Evolutionary conservation across 2,797 vertebrate genomes (phyloP).

Genomic region (Aulostomus chinensis): DNA sequence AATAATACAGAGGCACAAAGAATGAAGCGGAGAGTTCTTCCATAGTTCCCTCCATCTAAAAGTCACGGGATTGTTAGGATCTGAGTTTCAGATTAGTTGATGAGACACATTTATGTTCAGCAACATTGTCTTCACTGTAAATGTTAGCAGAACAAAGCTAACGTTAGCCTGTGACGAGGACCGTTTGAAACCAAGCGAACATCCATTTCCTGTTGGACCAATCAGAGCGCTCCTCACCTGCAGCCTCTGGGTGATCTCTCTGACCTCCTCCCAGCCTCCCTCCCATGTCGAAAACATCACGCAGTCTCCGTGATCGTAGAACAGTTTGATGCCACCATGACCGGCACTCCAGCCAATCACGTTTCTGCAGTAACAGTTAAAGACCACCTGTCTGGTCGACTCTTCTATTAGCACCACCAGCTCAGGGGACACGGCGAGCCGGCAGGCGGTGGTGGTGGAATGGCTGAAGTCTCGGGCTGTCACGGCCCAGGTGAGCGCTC

Average conservation of each 20-base stretch:
- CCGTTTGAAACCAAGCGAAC: too few species aligned
- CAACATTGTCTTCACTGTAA: too few species aligned
- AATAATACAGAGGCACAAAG: too few species aligned
- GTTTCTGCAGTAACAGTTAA: slow-evolving; percentile 5
- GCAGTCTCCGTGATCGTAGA: slow-evolving; percentile 1
- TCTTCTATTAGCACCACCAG: slow-evolving; percentile 16
- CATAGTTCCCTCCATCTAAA: too few species aligned
- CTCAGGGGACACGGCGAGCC: slow-evolving; percentile 9
- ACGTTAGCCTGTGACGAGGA: too few species aligned
- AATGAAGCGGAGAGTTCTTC: too few species aligned
- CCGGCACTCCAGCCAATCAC: slow-evolving; percentile 19
- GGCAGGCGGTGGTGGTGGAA: not conserved
- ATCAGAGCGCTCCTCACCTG: slow-evolving; percentile 2
- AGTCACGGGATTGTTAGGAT: too few species aligned
- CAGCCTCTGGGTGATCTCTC: slow-evolving; percentile 6
- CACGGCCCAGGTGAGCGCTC: slow-evolving; percentile 10
- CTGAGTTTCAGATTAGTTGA: too few species aligned
- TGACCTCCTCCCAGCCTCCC: slow-evolving; percentile 3
- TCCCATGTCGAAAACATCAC: not conserved
- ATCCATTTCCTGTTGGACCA: not conserved
- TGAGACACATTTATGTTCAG: too few species aligned
- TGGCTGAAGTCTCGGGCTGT: too few species aligned
- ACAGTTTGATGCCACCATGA: slow-evolving; percentile 4
- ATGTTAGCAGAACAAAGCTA: too few species aligned
- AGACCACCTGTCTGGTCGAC: not conserved